Percentiles rank a stretch among this genome's conserved stretches.
Evolutionary conservation across 2,797 vertebrate species (phyloP).

Genomic region (Girardinus metallicus): DNA sequence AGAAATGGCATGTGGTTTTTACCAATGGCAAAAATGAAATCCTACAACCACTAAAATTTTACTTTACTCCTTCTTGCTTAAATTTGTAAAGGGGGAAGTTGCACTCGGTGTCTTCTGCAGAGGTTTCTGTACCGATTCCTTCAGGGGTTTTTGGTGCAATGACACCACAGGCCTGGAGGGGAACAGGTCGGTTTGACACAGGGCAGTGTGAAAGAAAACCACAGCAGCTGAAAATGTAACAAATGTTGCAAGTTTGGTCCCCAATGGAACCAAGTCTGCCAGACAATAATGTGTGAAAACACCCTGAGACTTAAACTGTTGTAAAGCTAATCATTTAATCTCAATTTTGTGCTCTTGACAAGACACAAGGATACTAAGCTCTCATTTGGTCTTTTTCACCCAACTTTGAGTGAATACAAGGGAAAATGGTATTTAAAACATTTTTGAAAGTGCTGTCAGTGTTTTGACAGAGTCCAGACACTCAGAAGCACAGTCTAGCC

Average conservation of each 20-base stretch:
- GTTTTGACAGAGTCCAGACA: background rate
- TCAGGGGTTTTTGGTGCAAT: too few relatives aligned
- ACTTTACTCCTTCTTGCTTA: background rate
- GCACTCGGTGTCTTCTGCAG: too few relatives aligned
- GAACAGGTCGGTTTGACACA: too few relatives aligned
- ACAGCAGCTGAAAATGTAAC: too few relatives aligned
- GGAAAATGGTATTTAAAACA: background rate
- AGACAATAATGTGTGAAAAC: too few relatives aligned
- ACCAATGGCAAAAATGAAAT: background rate
- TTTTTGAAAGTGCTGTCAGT: background rate
- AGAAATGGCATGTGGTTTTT: too few relatives aligned
- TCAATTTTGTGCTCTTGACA: background rate
- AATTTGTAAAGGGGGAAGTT: background rate
- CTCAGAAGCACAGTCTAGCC: background rate
- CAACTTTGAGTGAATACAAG: background rate
- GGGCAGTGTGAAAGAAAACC: too few relatives aligned
- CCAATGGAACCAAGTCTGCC: too few relatives aligned
- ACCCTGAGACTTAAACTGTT: background rate
- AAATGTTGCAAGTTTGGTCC: too few relatives aligned
- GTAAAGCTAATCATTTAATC: background rate
- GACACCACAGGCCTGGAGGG: too few relatives aligned
- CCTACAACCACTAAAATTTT: background rate
- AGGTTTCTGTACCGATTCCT: too few relatives aligned
- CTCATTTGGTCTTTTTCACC: background rate
- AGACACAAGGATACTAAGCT: background rate